Base-by-base conservation (phyloP, 2,888 invertebrate species). In the Allacma fusca region DNA sequence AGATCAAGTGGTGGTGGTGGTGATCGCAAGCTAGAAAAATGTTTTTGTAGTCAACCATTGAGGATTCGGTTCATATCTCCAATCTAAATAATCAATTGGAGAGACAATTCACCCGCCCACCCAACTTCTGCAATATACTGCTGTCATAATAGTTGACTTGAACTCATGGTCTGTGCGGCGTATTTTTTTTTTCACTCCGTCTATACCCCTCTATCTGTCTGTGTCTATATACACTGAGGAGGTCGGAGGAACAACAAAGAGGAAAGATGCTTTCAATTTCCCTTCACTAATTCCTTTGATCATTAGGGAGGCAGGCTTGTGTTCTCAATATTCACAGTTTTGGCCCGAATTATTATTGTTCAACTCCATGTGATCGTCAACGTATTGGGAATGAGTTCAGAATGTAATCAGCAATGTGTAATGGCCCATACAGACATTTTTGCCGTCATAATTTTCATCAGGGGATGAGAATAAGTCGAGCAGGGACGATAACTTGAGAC, bases 81-180 rank as follows among this genome's bases (percentile, higher is more conserved):
- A 24, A 50, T 71, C 21, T 29, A 71, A 71, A 71, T 71, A 71
- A 71, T 50, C 71, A 71, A 71, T 71, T 50, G 71, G 28, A 50
- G n/a, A 71, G 57, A 23, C 50, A 57, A 50, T 50, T 62, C 19
- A 23, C 57, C 71, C 71, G 71, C 71, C 71, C 71, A 50, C 71
- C 43, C 69, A n/a, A 34, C 68, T 43, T 29, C 62, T 26, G 26
- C 13, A 62, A 62, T 62, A 12, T 34, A 21, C 34, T 34, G 40
- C 68, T 68, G 68, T 43, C 68, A 68, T 40, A 68, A 68, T 23
- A 68, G n/a, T 34, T 34, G 68, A 68, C 40, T 43, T 68, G 13
- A 65, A 26, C 65, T 65, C 13, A 34, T 34, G 34, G 34, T 26
- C 0, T 28, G 29, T 19, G 24, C 12, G 26, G 26, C 24, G 16